These are phyloP conservation scores for Salvator merianae DNA, from an alignment of 2,113 vertebrate species.

Conservation along the genomic window DNA sequence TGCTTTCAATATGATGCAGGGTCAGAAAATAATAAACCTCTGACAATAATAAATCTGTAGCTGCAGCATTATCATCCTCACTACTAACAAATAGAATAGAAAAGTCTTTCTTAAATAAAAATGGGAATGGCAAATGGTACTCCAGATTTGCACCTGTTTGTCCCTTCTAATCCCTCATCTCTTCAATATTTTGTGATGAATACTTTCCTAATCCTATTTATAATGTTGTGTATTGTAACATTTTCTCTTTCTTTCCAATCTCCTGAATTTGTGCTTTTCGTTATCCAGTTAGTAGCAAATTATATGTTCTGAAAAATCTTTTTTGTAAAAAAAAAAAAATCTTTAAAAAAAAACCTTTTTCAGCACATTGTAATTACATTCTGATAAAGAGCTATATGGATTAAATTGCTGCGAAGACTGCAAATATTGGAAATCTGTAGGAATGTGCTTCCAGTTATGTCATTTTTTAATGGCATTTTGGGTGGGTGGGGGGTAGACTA, in stretches of 20 bases:
- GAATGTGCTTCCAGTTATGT: too few species aligned
- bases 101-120: constrained; percentile 46
- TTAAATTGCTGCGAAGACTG: neutral
- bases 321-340: neutral
- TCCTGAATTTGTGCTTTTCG: neutral
- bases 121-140: constrained; percentile 18
- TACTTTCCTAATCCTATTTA: neutral
- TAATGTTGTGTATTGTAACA: neutral
- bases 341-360: neutral
- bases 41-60: constrained; percentile 28
- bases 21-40: constrained; percentile 42
- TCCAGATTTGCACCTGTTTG: constrained; percentile 5
- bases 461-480: too few species aligned
- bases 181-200: neutral
- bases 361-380: neutral
- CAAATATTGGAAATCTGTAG: neutral
- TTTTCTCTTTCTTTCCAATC: neutral
- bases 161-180: neutral
- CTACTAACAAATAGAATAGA: constrained; percentile 11
- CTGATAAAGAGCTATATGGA: neutral
- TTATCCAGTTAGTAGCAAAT: neutral
- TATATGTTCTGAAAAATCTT: neutral
- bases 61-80: neutral
- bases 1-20: constrained; percentile 36
- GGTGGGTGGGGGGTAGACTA: too few species aligned